Evolutionary conservation across 1,140 invertebrate genomes (phyloP).

Genomic region (Anadara kagoshimensis): DNA sequence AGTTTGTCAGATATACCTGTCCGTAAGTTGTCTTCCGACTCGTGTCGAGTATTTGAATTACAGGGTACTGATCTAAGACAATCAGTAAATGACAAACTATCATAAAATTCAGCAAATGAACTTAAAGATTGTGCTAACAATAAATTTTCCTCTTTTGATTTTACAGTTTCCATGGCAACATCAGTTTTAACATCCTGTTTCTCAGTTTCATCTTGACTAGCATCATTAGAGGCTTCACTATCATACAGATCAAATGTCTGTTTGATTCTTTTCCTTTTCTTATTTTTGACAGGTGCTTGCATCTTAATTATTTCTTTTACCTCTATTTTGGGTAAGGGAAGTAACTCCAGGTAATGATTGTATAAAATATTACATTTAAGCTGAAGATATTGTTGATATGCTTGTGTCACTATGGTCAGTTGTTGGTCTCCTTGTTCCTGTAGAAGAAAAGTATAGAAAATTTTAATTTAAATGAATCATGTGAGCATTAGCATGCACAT

Average conservation of each 20-base stretch:
- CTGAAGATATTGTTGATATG: slow-evolving; percentile 31
- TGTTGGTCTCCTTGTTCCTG: slow-evolving; percentile 1
- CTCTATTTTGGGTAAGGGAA: slow-evolving; percentile 42
- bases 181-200: background rate
- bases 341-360: slow-evolving; percentile 39
- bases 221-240: slow-evolving; percentile 47
- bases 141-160: slow-evolving; percentile 23
- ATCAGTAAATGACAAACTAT: slow-evolving; percentile 43
- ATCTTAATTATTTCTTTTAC: background rate
- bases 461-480: too few species aligned
- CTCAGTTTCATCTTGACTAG: slow-evolving; percentile 14
- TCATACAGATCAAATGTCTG: slow-evolving; percentile 44
- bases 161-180: slow-evolving; percentile 4
- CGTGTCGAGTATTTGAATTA: background rate
- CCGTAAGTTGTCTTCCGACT: background rate
- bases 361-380: slow-evolving; percentile 40
- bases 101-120: slow-evolving; percentile 49
- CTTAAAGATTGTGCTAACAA: slow-evolving; percentile 26
- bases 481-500: too few species aligned
- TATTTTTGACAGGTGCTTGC: slow-evolving; percentile 9
- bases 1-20: background rate
- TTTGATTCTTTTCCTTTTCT: slow-evolving; percentile 39
- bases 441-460: too few species aligned
- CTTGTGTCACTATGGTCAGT: slow-evolving; percentile 11
- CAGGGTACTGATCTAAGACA: too few species aligned